Evolutionary conservation across 1,140 invertebrate genomes (phyloP), one percentile per base, ranked within the genome.

Genomic region (Teleopsis dalmanni): DNA sequence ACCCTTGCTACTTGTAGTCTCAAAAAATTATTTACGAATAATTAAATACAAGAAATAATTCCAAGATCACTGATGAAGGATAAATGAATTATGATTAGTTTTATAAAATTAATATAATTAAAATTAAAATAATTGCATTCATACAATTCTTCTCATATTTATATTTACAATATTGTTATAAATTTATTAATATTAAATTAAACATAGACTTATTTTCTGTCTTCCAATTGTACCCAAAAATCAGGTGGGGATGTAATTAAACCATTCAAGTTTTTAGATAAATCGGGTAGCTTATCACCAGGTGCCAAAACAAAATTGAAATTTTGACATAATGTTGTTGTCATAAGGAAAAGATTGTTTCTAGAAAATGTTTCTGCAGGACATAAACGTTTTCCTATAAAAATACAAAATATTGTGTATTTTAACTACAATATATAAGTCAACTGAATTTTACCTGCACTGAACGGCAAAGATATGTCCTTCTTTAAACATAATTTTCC

Each of bases 281-380:
- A 23, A 35, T 59, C 52, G 1, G 71, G 73, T 27, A 66, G 22
- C 0, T 56, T 49, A 36, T 75, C 60, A 5, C 62, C 66, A 0
- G 68, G 56, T 2, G 70, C 62, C 3, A 74, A 60, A 1, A 51
- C 49, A 31, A 76, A 72, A 16, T 71, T 64, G 58, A 87, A 87
- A 8, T 77, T 77, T 62, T 87, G 84, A 56, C 85, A 62, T 23
- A 88, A 60, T 2, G 71, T 73, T 0, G 82, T 57, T 13, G 83
- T 75, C 37, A 83, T 72, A 23, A 80, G 65, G 55, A 88, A 88
- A 41, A 86, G 67, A 43, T 78, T 76, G 51, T 83, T 80, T 3
- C 81, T 72, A 0, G 84, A 78, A 52, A 82, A 81, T 0, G 82
- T 83, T 70, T 88, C 85, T 1, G 85, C 87, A 0, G 83, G 76